Base-by-base conservation (phyloP, 2,113 vertebrate species). In the Morphnarchus princeps region DNA sequence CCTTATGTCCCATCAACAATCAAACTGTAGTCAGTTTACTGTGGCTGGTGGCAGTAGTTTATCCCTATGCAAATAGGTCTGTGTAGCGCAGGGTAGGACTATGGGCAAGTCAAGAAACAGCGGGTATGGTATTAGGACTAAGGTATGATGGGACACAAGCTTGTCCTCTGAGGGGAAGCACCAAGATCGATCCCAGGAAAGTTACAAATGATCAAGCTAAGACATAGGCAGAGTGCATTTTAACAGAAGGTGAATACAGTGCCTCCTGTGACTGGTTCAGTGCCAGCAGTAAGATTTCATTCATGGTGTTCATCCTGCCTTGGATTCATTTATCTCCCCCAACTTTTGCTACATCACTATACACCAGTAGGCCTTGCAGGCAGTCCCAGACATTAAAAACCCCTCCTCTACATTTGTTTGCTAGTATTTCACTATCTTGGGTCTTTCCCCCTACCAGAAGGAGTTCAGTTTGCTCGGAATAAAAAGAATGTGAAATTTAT, bases 401-500 rank as follows among this genome's bases (percentile, higher is more conserved):
- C 54, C 36, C 26, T 61, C 43, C 0, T 11, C 34, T 49, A 8
- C 16, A 40, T 42, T 61, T 84, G 10, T 36, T 67, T 78, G 40
- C 34, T 11, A 43, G 31, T 52, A 84, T 89, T 81, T 78, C 89
- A 49, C 67, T 71, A 43, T 36, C 40, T 25, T 49, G 36, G 24
- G 65, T 42, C 31, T 45, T 80, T 42, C 2, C 0, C 20, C 1
- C 0, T 71, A 67, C 32, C 19, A 92, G 84, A 57, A 72, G 49
- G 31, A 38, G 57, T 59, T 94, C 77, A 45, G 31, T 49, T 76
- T 95, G 57, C 49, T 65, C 86, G 82, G 65, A 88, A 65, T 22
- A 80, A 77, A 91, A 80, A 94, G 61, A 89, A 91, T 79, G 47
- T 94, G 70, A 85, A 82, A 87, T 57, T 52, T 73, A 91, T 85